These are phyloP conservation scores for Gulo gulo DNA, from an alignment of 2,113 vertebrate genomes.

Conservation along the genomic window DNA sequence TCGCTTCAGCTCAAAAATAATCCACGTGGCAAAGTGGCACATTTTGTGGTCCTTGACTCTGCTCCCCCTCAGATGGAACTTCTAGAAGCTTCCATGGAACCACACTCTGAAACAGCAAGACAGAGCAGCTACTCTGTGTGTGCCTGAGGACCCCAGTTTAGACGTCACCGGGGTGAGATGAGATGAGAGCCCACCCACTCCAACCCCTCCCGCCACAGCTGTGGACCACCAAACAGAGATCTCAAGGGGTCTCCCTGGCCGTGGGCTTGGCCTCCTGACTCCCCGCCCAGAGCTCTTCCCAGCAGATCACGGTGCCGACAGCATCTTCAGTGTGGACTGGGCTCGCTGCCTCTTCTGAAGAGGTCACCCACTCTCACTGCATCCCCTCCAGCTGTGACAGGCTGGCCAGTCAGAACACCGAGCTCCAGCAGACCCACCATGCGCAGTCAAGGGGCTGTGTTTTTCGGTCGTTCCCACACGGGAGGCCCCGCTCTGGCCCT, in stretches of 20 bases:
- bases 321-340: not conserved
- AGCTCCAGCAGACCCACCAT: not conserved
- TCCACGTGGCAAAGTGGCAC: not conserved
- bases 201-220: too few species aligned
- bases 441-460: not conserved
- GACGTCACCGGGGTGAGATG: not conserved
- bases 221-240: not conserved
- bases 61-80: not conserved
- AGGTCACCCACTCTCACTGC: not conserved
- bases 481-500: fast-evolving
- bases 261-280: not conserved
- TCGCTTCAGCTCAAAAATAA: not conserved
- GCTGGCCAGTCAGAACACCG: not conserved
- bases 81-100: too few species aligned
- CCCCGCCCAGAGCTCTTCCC: too few species aligned
- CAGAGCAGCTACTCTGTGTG: not conserved
- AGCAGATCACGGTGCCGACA: fast-evolving
- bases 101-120: not conserved
- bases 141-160: too few species aligned
- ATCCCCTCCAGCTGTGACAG: too few species aligned
- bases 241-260: not conserved
- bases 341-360: too few species aligned
- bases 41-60: not conserved
- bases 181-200: not conserved
- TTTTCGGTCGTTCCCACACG: not conserved